These are phyloP conservation scores for Cromileptes altivelis DNA, from an alignment of 2,113 vertebrate species.

Conservation along the genomic window DNA sequence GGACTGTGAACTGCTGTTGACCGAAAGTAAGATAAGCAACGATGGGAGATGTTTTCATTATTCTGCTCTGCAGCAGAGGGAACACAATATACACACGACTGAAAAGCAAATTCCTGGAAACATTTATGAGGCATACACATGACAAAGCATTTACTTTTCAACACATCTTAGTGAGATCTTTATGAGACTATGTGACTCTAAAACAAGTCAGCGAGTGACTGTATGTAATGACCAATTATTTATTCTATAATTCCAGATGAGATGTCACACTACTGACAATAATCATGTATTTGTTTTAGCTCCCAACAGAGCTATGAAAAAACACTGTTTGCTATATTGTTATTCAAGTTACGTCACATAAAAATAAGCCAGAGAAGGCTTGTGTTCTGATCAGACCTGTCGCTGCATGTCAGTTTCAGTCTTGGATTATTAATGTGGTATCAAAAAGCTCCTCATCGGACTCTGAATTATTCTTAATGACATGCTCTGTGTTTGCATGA, in stretches of 20 bases:
- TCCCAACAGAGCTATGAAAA: not conserved
- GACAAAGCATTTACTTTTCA: constrained; percentile 4
- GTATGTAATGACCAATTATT: not conserved
- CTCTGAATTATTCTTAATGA: not conserved
- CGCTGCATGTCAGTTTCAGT: not conserved
- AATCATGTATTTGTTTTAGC: constrained; percentile 22
- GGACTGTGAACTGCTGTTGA: not conserved
- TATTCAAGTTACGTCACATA: constrained; percentile 1
- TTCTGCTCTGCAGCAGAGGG: not conserved
- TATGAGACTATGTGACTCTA: constrained; percentile 32
- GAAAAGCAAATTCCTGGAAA: not conserved
- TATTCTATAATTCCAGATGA: not conserved
- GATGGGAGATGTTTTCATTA: not conserved
- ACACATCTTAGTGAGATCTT: not conserved
- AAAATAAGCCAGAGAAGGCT: not conserved
- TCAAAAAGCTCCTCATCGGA: not conserved
- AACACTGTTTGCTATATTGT: not conserved
- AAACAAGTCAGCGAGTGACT: constrained; percentile 29
- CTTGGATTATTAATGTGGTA: not conserved
- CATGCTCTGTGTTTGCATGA: not conserved
- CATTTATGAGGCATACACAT: not conserved
- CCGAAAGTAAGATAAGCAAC: not conserved
- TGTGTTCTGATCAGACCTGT: not conserved
- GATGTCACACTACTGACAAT: not conserved
- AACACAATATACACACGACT: not conserved